These are phyloP conservation scores for Valencia hispanica DNA, from an alignment of 2,797 vertebrate species.

Conservation along the genomic window DNA sequence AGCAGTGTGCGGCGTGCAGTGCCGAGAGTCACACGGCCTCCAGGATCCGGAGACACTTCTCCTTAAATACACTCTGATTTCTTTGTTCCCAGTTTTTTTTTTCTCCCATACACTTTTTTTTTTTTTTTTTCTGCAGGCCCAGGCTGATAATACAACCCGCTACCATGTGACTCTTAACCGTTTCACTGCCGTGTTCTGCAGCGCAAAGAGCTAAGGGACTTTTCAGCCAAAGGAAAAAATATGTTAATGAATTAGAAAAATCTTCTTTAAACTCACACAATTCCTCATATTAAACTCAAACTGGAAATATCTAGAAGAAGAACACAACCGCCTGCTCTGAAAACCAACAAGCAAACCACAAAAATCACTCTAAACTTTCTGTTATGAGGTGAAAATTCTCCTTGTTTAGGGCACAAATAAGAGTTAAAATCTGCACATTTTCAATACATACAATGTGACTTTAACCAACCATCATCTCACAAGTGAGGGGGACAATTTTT, in stretches of 20 bases:
- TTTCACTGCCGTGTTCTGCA: conserved; percentile 43
- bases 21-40: conserved; percentile 44
- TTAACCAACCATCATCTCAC: too few relatives aligned
- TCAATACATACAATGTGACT: too few relatives aligned
- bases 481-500: too few relatives aligned
- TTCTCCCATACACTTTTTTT: conserved; percentile 35
- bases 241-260: not conserved
- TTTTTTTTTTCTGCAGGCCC: conserved; percentile 41
- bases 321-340: not conserved
- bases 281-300: not conserved
- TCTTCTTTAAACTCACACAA: not conserved
- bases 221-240: not conserved
- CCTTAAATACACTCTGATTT: conserved; percentile 76
- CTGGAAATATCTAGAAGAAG: not conserved
- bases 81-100: conserved; percentile 71
- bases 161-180: conserved; percentile 78
- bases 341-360: not conserved
- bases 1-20: conserved; percentile 37
- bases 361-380: not conserved
- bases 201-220: conserved; percentile 18
- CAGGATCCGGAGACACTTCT: conserved; percentile 38
- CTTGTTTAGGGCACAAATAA: not conserved
- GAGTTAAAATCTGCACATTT: too few relatives aligned
- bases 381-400: not conserved
- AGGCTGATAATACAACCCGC: conserved; percentile 71